Base-by-base conservation (phyloP, 2,888 invertebrate genomes). In the Amphipyra berbera region DNA sequence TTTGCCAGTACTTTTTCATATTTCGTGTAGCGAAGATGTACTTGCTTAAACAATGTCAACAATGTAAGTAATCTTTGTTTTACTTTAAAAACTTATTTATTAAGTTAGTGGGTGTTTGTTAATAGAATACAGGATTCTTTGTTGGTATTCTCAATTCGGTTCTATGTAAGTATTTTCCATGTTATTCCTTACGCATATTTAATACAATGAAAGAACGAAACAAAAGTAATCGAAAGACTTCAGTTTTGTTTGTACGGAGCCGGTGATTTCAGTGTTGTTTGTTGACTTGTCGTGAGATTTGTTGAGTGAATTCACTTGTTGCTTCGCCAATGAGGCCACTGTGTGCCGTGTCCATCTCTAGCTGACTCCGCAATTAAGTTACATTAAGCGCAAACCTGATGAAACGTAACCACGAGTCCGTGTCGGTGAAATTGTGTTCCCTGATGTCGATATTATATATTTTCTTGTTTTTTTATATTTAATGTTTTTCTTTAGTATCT, bases 261-360 rank as follows among this genome's bases (percentile, higher is more conserved):
- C 6, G 15, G 35, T 61, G n/a, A 30, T 47, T 0, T 49, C 12
- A 27, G 15, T 40, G 44, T 61, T 61, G 38, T 73, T 73, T 52
- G 69, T 55, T 48, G 69, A 81, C 54, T 45, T 52, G 71, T 82
- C 56, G 56, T 27, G 10, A 72, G 81, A 86, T 80, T 68, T 63
- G 85, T 87, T 74, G 81, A 81, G 81, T 80, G 81, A 79, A 63
- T 62, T 71, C 82, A 89, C 89, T 89, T 90, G 89, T 90, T 90
- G 90, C 82, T 84, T 84, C 70, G 70, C 69, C 81, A 77, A 82
- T 81, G 81, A 81, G 72, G 73, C 68, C 62, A 44, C 58, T 37
- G 46, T 59, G 44, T 44, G 42, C 44, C 41, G 46, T 35, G 80
- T 80, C 79, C 78, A 78, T 81, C 80, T 81, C 59, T 78, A 68